Base-by-base conservation (phyloP, 1,140 invertebrate species). In the Eumeta japonica region DNA sequence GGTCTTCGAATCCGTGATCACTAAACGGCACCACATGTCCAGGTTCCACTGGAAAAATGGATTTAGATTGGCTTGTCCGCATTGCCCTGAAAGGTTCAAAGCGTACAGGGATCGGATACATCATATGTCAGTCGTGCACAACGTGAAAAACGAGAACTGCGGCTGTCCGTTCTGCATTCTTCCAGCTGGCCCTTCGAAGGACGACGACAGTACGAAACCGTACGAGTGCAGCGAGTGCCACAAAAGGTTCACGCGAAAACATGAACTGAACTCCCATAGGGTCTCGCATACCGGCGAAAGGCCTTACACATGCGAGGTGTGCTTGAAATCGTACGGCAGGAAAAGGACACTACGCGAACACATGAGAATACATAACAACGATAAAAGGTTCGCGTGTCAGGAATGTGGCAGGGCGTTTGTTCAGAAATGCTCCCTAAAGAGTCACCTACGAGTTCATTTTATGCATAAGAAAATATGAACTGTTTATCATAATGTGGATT, bases 271-370 rank as follows among this genome's bases (percentile, higher is more conserved):
- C 4, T 64, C 67, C 24, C 70, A 75, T 45, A 63, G 55, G 2
- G 53, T 72, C 1, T 70, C 67, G 17, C 70, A 75, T 24, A 60
- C 58, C 3, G 68, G 67, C 1, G 64, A 65, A 13, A 59, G 62
- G 37, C 71, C 68, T 31, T 70, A 65, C 37, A 60, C 70, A 24
- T 76, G 74, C 37, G 63, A 75, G 32, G 60, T 68, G 3, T 76
- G 80, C 35, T 76, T 78, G 28, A 81, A 79, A 41, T 71, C 74
- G 0, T 80, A 78, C 28, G 52, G 71, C 1, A 75, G 78, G 13
- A 62, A 75, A 29, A 79, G 76, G 30, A 80, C 77, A 0, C 34
- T 82, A 3, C 57, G 77, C 12, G 76, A 76, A 11, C 81, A 82
- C 41, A 77, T 78, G 51, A 49, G 61, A 18, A 75, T 73, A 28